These are phyloP conservation scores for Megaceryle torquata DNA, from an alignment of 2,113 vertebrate species.

Conservation along the genomic window DNA sequence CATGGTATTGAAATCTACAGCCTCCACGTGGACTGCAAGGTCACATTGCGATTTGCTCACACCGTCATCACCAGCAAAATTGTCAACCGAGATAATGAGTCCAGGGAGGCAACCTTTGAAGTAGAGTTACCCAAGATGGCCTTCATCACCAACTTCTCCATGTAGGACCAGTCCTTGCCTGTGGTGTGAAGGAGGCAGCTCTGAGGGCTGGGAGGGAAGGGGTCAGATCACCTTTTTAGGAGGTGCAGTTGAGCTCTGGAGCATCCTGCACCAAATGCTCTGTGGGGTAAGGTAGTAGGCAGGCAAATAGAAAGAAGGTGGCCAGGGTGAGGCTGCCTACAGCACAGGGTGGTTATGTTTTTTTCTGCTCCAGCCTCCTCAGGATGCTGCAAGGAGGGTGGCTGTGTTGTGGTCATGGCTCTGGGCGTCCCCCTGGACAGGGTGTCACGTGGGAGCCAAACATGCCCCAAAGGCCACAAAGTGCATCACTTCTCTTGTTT, in stretches of 20 bases:
- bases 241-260: not conserved
- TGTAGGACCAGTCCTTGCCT: conserved; percentile 74
- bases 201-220: not conserved
- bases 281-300: not conserved
- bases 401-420: not conserved
- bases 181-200: not conserved
- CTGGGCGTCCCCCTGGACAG: not conserved
- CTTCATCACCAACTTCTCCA: conserved; percentile 92
- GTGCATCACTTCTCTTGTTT: not conserved
- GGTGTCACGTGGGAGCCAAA: not conserved
- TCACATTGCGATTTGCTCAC: conserved; percentile 86
- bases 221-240: not conserved
- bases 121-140: conserved; percentile 90
- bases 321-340: not conserved
- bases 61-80: conserved; percentile 86
- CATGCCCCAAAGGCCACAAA: not conserved
- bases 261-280: not conserved
- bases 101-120: conserved; percentile 82
- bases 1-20: conserved; percentile 83
- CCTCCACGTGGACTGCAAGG: conserved; percentile 84
- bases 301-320: not conserved
- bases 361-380: not conserved
- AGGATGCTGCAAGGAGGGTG: not conserved
- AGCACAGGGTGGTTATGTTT: not conserved
- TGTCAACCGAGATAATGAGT: conserved; percentile 75